Evolutionary conservation across 2,113 vertebrate species (phyloP), one percentile per base, ranked within the genome.

Genomic region (Calyptomena viridis): DNA sequence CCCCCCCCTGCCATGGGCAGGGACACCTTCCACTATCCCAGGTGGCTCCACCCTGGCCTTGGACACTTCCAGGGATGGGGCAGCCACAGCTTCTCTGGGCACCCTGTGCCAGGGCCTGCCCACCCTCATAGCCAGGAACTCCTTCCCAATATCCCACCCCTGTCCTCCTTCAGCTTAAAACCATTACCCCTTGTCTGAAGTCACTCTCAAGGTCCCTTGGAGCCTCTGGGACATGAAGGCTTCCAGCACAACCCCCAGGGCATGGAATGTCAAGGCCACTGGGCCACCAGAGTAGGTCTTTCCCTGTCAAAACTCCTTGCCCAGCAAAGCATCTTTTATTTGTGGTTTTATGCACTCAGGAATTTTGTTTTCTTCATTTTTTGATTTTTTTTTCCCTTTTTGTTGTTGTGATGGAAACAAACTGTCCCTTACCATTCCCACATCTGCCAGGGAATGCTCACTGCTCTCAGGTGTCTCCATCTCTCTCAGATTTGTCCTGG

Each of bases 361-460:
- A 52, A 30, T 46, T 52, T 28, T 8, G 2, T 42, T 73, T 87
- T 42, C 47, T 44, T 58, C 1, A 1, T 9, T 17, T 37, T 44
- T 58, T 56, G 7, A 39, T 14, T 23, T 27, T 9, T 46, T n/a
- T 52, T 12, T 53, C n/a, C 7, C 20, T 53, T 53, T 23, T 60
- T 33, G 13, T 35, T 42, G 47, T 35, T 72, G 24, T 13, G 11
- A 16, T 69, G 20, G 60, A 83, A 79, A 68, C 40, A 37, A 5
- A 39, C 27, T 9, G 23, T 16, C 23, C 35, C 20, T 1, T 0
- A 24, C 8, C 13, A 17, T 35, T 52, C 39, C 58, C 2, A 0
- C 4, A 8, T 87, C 11, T 30, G 49, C 62, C 35, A 18, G 5
- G 46, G 18, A 47, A 59, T 2, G 1, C 20, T 66, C 16, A 2